Conservation (phyloP, 1,140 invertebrate species). For the Drosophila persimilis region DNA sequence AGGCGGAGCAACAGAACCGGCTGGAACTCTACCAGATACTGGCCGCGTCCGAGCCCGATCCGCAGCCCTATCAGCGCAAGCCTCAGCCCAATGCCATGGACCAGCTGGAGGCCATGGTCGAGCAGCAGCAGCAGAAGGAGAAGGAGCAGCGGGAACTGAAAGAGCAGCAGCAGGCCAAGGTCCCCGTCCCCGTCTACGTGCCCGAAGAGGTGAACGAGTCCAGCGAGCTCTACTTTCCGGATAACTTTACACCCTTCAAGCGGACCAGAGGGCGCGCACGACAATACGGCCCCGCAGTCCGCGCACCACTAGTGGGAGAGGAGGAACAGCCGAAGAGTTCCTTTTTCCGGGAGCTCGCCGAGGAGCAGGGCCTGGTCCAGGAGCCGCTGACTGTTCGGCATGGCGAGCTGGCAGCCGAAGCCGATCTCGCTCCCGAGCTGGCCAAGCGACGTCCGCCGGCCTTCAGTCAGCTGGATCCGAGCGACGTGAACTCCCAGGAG, state of each 20-base stretch:
- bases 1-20: conserved; percentile 58
- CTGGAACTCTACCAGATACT: conserved; percentile 75
- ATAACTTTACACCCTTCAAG: conserved; percentile 70
- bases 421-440: conserved; percentile 36
- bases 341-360: conserved; percentile 75
- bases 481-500: conserved; percentile 37
- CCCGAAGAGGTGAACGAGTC: conserved; percentile 77
- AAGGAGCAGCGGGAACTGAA: conserved; percentile 45
- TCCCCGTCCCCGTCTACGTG: conserved; percentile 45
- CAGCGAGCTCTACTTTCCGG: conserved; percentile 75
- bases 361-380: conserved; percentile 62
- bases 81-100: conserved; percentile 64
- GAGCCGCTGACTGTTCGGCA: conserved; percentile 39
- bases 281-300: conserved; percentile 5
- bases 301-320: background rate
- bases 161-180: conserved; percentile 29
- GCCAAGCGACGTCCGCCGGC: conserved; percentile 54
- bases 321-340: conserved; percentile 44
- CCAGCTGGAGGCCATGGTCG: conserved; percentile 69
- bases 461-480: conserved; percentile 25
- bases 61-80: conserved; percentile 74
- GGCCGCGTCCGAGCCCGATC: conserved; percentile 77
- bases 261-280: conserved; percentile 33
- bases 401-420: conserved; percentile 12
- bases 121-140: conserved; percentile 54